Evolutionary conservation across 2,888 invertebrate genomes (phyloP).

Genomic region (Formica aserva): DNA sequence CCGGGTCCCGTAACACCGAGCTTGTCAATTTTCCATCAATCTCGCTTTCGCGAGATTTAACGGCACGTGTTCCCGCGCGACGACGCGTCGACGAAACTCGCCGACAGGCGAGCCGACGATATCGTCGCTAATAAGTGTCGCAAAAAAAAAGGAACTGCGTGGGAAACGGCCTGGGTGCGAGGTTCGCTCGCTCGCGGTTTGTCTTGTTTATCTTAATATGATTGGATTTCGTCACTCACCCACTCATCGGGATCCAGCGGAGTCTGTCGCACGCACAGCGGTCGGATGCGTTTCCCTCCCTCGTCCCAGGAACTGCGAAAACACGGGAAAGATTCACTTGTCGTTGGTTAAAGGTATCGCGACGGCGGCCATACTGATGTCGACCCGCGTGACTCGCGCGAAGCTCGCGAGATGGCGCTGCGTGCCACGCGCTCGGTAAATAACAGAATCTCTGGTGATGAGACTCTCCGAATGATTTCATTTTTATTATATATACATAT

Average conservation of each 20-base stretch:
- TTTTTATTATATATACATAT: background rate
- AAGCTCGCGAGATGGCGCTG: conserved; percentile 63
- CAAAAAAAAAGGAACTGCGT: conserved; percentile 60
- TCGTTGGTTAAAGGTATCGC: conserved; percentile 79
- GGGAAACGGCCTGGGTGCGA: conserved; percentile 63
- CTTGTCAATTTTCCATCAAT: background rate
- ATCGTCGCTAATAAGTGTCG: conserved; percentile 33
- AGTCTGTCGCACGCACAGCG: conserved; percentile 58
- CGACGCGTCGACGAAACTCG: background rate
- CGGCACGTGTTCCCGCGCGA: background rate
- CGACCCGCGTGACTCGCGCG: conserved; percentile 35
- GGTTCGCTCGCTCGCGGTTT: conserved; percentile 27
- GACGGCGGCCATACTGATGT: conserved; percentile 80
- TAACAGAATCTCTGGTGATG: background rate
- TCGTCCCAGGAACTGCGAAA: conserved; percentile 72
- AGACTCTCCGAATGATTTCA: background rate
- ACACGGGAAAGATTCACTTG: conserved; percentile 77
- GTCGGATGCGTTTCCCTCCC: conserved; percentile 61
- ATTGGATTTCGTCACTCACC: conserved; percentile 70
- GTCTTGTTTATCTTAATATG: conserved; percentile 53
- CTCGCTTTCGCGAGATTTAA: background rate
- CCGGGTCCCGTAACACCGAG: conserved; percentile 51
- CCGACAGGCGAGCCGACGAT: background rate
- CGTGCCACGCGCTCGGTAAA: background rate
- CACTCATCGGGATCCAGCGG: conserved; percentile 65